Evolutionary conservation across 2,797 vertebrate genomes (phyloP), one percentile per base, ranked within the genome.

Genomic region (Microchirus variegatus): DNA sequence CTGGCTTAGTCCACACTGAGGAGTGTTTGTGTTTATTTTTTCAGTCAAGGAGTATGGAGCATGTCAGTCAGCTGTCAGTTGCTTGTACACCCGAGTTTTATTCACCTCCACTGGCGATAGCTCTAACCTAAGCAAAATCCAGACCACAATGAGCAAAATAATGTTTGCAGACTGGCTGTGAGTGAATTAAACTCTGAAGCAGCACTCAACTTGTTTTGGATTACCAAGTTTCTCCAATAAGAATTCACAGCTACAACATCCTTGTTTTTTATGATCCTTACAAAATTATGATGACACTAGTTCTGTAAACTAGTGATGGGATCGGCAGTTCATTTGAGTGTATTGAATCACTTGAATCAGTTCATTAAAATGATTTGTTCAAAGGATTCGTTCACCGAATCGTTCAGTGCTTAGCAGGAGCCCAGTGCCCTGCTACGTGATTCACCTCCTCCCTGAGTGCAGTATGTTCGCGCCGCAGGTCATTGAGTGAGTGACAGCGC

Each of bases 131-230:
- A 61, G 43, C 67, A 58, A 54, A 64, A 81, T 58, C 70, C 55
- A 80, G 67, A 80, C 77, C 78, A 59, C 65, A 73, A 56, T 31
- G 47, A 54, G 61, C 8, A 45, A 62, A 69, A 59, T 26, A 66
- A 45, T 42, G 48, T 58, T 65, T 73, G 57, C 15, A 51, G 15
- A 70, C 12, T 64, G 62, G 53, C 76, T 44, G 58, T 37, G 69
- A 12, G 3, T 37, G 19, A 26, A 43, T 48, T 64, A 51, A 61
- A 75, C 66, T 16, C 3, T 50, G 65, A 54, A 44, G 5, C 49
- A 54, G 63, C 70, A 57, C 48, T 59, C 36, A 9, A 61, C 66
- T 67, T 76, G 66, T 77, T 76, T 69, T 78, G 59, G 26, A 77
- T 59, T 43, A 54, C 56, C 66, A 48, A 9, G 52, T 71, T 80